Conservation (phyloP, 2,797 vertebrate genomes). For the Macroramphosus scolopax region DNA sequence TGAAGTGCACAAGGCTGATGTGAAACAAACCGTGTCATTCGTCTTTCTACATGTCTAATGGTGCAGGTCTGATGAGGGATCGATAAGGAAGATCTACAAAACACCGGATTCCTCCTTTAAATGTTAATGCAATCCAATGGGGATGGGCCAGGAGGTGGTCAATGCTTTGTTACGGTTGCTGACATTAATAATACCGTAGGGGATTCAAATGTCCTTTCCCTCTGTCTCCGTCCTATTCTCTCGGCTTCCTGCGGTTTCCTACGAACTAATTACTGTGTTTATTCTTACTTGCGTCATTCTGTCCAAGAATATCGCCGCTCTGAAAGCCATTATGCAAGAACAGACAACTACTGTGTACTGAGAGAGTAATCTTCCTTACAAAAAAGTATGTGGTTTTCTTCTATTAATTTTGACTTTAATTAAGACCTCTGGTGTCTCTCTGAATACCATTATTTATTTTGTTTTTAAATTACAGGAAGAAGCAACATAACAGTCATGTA, state of each 20-base stretch:
- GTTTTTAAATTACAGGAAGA: too few relatives aligned
- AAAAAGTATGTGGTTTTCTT: too few relatives aligned
- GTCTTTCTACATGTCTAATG: slow-evolving; percentile 1
- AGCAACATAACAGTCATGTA: too few relatives aligned
- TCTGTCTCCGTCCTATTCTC: slow-evolving; percentile 43
- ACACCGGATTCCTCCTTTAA: slow-evolving; percentile 26
- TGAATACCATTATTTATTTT: too few relatives aligned
- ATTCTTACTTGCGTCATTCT: slow-evolving; percentile 71
- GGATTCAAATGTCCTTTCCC: slow-evolving; percentile 53
- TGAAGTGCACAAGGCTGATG: background rate
- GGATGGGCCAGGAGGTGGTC: slow-evolving; percentile 48
- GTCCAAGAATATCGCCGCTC: slow-evolving; percentile 71
- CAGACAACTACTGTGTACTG: slow-evolving; percentile 56
- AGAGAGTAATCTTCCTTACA: too few relatives aligned
- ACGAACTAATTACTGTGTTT: slow-evolving; percentile 79
- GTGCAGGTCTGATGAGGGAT: slow-evolving; percentile 5
- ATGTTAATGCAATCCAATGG: slow-evolving; percentile 17
- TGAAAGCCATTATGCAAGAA: slow-evolving; percentile 69
- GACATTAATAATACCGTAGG: slow-evolving; percentile 72
- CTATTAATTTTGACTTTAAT: too few relatives aligned
- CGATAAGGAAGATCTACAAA: slow-evolving; percentile 9
- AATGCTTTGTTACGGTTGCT: slow-evolving; percentile 46
- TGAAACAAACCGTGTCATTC: background rate
- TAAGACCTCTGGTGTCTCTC: too few relatives aligned
- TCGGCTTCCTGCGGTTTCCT: slow-evolving; percentile 56